Percentiles rank a stretch among this genome's conserved stretches.
Evolutionary conservation across 1,140 invertebrate genomes (phyloP).

Genomic region (Diprion similis): DNA sequence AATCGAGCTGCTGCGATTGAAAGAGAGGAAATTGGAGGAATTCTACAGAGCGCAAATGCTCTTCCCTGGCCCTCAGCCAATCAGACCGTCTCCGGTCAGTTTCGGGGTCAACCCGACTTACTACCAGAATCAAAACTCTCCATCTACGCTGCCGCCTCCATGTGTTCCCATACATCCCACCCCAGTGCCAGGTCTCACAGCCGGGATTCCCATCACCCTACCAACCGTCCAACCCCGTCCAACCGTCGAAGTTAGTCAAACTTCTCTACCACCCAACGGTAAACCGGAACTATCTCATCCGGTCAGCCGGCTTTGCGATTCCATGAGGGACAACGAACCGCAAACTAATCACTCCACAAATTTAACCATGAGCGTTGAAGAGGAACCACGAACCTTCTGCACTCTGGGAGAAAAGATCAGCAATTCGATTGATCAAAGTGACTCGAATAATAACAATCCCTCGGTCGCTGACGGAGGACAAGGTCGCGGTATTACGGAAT

Average conservation of each 20-base stretch:
- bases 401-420: background rate
- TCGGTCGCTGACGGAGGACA: constrained; percentile 20
- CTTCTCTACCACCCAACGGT: background rate
- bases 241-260: background rate
- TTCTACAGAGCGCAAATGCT: constrained; percentile 35
- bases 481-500: constrained; percentile 16
- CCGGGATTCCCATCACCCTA: background rate
- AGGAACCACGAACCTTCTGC: background rate
- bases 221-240: background rate
- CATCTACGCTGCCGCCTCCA: background rate
- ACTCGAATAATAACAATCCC: constrained; percentile 43
- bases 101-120: background rate
- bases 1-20: constrained; percentile 29
- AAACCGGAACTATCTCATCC: constrained; percentile 41
- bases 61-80: constrained; percentile 8
- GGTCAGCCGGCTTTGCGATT: constrained; percentile 45
- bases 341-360: background rate
- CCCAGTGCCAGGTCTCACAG: background rate
- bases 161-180: background rate
- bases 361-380: background rate
- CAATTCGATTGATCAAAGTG: constrained; percentile 27
- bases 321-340: constrained; percentile 21
- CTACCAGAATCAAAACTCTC: constrained; percentile 15
- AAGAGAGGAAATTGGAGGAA: constrained; percentile 33
- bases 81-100: constrained; percentile 15